Evolutionary conservation across 37 sponge, comb jelly and placozoan genomes (phyloP), one percentile per base, ranked within the genome.

Genomic region (Agelas oroides): DNA sequence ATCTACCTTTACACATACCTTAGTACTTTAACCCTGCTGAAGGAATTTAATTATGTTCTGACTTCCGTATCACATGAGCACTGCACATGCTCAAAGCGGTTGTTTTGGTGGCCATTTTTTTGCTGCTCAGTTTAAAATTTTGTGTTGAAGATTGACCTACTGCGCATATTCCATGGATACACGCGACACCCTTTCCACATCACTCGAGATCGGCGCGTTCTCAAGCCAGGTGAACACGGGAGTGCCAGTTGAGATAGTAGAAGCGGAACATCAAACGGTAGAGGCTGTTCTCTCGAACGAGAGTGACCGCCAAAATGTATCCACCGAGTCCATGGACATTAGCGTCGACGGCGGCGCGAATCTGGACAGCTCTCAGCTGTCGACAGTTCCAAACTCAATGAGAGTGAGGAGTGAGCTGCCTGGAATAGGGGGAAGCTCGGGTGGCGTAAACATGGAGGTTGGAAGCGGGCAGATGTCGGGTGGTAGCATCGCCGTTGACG

Each of bases 201-300:
- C 59, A 24, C 62, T 77, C 41, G 69, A 81, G 81, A 30, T 81
- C 69, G 70, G 83, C 28, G 83, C 73, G 32, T 84, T 76, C 76
- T 75, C 84, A 13, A 46, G 76, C 66, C 84, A 75, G 53, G 75
- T 84, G 24, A 84, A 52, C 36, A 65, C 67, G 16, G 80, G 82
- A 24, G 77, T 88, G 19, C 88, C 88, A 8, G 82, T 88, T 0
- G 88, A 88, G 65, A 74, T 88, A 69, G 88, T 88, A 2, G 88
- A 88, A 0, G 77, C 82, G 5, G 82, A 76, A 25, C 71, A 75
- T 36, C 74, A 73, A 30, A 21, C 53, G 13, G 79, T 33, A 2
- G 75, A 61, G 31, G 53, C 70, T 12, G 85, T 46, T 54, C 36
- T 75, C 27, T 25, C 84, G 17, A 53, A 28, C n/a, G 71, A 87